Evolutionary conservation across 2,797 vertebrate genomes (phyloP).

Genomic region (Notolabrus celidotus): DNA sequence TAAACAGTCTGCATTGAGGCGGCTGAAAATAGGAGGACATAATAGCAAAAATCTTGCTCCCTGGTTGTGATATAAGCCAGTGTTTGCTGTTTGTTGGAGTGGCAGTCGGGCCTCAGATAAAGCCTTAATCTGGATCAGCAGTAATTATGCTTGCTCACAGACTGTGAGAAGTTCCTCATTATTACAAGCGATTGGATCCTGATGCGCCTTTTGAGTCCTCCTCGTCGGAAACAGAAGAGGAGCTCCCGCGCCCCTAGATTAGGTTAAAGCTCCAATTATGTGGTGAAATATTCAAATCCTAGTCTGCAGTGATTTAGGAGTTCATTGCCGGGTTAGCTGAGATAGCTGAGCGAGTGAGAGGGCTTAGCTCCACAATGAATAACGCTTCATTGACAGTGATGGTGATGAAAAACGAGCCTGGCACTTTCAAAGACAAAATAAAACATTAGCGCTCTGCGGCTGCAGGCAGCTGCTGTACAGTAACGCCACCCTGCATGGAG

Average conservation of each 20-base stretch:
- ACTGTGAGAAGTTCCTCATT: constrained; percentile 79
- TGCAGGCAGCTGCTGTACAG: constrained; percentile 38
- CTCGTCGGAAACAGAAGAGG: constrained; percentile 71
- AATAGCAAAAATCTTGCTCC: constrained; percentile 55
- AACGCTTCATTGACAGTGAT: constrained; percentile 78
- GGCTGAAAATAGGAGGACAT: constrained; percentile 51
- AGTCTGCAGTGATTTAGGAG: constrained; percentile 80
- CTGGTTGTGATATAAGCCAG: constrained; percentile 44
- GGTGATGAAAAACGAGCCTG: constrained; percentile 72
- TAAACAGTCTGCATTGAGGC: constrained; percentile 58
- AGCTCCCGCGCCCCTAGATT: constrained; percentile 74
- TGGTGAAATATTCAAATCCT: constrained; percentile 84
- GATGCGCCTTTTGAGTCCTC: constrained; percentile 73
- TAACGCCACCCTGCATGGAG: constrained; percentile 34
- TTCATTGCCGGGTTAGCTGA: constrained; percentile 80
- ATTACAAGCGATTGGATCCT: constrained; percentile 76
- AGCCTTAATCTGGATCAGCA: constrained; percentile 76
- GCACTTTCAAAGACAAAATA: constrained; percentile 77
- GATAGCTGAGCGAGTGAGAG: constrained; percentile 62
- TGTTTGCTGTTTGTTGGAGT: constrained; percentile 68
- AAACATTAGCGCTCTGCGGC: constrained; percentile 57
- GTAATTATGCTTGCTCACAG: constrained; percentile 80
- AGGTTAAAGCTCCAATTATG: constrained; percentile 85
- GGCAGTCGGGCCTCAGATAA: constrained; percentile 64
- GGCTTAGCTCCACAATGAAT: constrained; percentile 74